phyloP scores from a whole-genome alignment of 2,888 invertebrate genomes.

The Drosophila prostipennis region DNA sequence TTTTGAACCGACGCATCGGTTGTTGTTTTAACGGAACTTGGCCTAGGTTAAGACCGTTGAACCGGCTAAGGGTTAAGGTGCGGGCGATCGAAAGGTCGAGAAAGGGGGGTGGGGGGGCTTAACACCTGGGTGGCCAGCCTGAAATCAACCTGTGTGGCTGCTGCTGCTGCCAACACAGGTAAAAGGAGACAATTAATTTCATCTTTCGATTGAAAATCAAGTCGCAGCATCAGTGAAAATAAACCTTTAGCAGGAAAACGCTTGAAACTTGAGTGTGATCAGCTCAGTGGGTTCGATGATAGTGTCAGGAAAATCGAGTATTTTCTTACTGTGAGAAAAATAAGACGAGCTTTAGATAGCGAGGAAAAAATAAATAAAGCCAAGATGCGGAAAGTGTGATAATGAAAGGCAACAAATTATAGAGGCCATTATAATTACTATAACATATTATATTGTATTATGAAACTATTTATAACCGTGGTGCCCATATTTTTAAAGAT shows the following conservation, averaged over 20 bases:
- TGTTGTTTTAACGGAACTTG: constrained; percentile 27
- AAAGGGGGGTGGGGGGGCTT: constrained; percentile 1
- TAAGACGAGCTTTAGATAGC: constrained; percentile 5
- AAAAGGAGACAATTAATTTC: constrained; percentile 72
- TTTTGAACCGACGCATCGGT: not conserved
- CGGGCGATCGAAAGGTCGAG: constrained; percentile 13
- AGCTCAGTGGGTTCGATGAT: not conserved
- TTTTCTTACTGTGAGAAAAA: not conserved
- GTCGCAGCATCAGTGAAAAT: constrained; percentile 23
- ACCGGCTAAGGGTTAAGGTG: constrained; percentile 13
- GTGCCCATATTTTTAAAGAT: too few species aligned
- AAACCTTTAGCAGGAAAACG: constrained; percentile 57
- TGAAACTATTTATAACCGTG: too few species aligned
- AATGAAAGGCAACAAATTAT: too few species aligned
- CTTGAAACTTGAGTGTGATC: constrained; percentile 51
- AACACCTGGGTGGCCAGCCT: constrained; percentile 37
- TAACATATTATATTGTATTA: too few species aligned
- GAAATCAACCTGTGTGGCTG: constrained; percentile 13
- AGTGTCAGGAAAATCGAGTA: not conserved
- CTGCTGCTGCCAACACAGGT: constrained; percentile 9
- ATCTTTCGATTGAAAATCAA: constrained; percentile 54
- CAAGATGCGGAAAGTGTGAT: too few species aligned
- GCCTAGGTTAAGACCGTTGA: constrained; percentile 25
- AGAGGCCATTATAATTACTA: too few species aligned
- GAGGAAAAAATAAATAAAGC: not conserved